A percentile compares a stretch with the other conserved stretches of the same genome.
phyloP scores from a whole-genome alignment of 2,888 invertebrate species.

The Polietes domitor region DNA sequence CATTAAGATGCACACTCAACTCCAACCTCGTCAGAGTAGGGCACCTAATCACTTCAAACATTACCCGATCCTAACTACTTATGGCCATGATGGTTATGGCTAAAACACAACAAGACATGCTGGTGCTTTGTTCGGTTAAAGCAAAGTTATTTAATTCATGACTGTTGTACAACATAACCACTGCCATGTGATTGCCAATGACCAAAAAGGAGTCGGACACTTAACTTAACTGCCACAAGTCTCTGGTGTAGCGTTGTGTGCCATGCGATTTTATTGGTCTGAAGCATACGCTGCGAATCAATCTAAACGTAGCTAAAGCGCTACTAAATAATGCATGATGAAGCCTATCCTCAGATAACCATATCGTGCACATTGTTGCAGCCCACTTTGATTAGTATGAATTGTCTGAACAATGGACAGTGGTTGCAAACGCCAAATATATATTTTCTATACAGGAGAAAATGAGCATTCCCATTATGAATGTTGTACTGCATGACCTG shows the following conservation, averaged over 20 bases:
- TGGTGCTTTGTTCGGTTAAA: conserved; percentile 3
- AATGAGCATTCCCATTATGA: too few species aligned
- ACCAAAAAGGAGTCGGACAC: background rate
- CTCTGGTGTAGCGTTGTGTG: background rate
- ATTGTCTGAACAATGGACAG: background rate
- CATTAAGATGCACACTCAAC: background rate
- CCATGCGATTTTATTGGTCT: background rate
- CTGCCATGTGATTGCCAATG: background rate
- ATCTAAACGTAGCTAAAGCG: background rate
- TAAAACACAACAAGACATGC: conserved; percentile 27
- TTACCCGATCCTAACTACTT: conserved; percentile 21
- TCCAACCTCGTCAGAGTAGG: background rate
- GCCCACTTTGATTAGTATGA: background rate
- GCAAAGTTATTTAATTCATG: conserved; percentile 24
- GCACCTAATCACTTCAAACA: background rate
- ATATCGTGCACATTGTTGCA: conserved; percentile 5
- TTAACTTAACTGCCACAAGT: background rate
- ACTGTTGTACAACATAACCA: conserved; percentile 7
- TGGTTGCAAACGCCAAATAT: too few species aligned
- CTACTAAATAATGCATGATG: background rate
- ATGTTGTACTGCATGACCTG: too few species aligned
- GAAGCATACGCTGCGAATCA: background rate
- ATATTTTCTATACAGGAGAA: too few species aligned
- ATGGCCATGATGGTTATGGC: conserved; percentile 1
- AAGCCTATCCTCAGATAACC: background rate